A percentile compares a stretch with the other conserved stretches of the same genome.
phyloP scores from a whole-genome alignment of 1,140 invertebrate genomes.

The Dolichoris vasculosae region DNA sequence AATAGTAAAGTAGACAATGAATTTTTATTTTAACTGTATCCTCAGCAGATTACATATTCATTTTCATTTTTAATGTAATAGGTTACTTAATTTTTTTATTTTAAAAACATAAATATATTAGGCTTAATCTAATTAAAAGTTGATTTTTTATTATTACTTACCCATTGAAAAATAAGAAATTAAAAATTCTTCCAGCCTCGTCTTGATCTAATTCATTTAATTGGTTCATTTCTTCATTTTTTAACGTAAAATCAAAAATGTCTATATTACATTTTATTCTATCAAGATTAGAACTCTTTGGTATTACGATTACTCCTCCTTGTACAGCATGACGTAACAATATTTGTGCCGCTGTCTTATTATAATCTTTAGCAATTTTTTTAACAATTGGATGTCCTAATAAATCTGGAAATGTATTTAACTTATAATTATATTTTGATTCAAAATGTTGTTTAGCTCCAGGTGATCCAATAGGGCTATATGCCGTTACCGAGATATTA shows the following conservation, averaged over 20 bases:
- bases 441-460: slow-evolving; percentile 72
- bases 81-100: too few species aligned
- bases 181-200: slow-evolving; percentile 75
- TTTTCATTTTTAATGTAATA: too few species aligned
- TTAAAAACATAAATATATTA: too few species aligned
- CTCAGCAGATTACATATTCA: too few species aligned
- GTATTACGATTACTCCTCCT: slow-evolving; percentile 84
- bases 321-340: slow-evolving; percentile 85
- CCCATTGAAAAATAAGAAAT: slow-evolving; percentile 77
- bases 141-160: slow-evolving; percentile 56
- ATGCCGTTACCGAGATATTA: slow-evolving; percentile 86
- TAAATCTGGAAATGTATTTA: slow-evolving; percentile 80
- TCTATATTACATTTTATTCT: slow-evolving; percentile 81
- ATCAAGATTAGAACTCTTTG: slow-evolving; percentile 85
- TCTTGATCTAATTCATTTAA: slow-evolving; percentile 76
- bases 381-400: slow-evolving; percentile 81
- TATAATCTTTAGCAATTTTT: slow-evolving; percentile 80
- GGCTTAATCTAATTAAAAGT: neutral
- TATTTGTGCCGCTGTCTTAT: slow-evolving; percentile 85
- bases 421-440: slow-evolving; percentile 74
- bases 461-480: slow-evolving; percentile 87
- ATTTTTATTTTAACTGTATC: too few species aligned
- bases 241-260: slow-evolving; percentile 77
- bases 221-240: slow-evolving; percentile 72
- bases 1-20: too few species aligned